Evolutionary conservation across 2,797 vertebrate species (phyloP).

Genomic region (Lateolabrax maculatus): DNA sequence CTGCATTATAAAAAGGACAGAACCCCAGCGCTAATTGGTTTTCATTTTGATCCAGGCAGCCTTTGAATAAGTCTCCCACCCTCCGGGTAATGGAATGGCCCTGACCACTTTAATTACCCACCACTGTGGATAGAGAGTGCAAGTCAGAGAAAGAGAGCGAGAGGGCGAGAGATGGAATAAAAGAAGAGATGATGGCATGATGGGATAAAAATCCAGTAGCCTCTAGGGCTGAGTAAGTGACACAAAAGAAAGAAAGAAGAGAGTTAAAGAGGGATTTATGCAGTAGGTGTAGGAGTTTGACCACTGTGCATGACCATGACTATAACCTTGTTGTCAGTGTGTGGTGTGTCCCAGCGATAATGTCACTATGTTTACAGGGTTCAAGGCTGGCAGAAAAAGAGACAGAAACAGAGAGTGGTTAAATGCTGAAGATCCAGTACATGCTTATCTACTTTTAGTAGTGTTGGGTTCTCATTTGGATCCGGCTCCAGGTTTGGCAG

Average conservation of each 20-base stretch:
- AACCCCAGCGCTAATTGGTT: constrained; percentile 78
- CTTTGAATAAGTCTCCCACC: constrained; percentile 75
- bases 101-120: constrained; percentile 76
- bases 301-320: constrained; percentile 9
- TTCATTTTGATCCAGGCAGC: constrained; percentile 78
- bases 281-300: constrained; percentile 15
- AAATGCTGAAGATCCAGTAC: neutral
- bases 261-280: constrained; percentile 13
- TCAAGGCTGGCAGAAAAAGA: neutral
- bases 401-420: neutral
- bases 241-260: constrained; percentile 31
- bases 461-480: neutral
- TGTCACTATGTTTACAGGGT: neutral
- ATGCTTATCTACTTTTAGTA: neutral
- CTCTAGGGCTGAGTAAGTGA: constrained; percentile 18
- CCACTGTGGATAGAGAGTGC: constrained; percentile 40
- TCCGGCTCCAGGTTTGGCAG: neutral
- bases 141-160: constrained; percentile 17
- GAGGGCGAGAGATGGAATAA: constrained; percentile 27
- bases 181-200: constrained; percentile 46
- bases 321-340: constrained; percentile 6
- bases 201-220: constrained; percentile 47
- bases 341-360: neutral
- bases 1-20: constrained; percentile 70
- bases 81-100: constrained; percentile 70